Conservation (phyloP, 2,888 invertebrate genomes). For the Diadromus collaris region DNA sequence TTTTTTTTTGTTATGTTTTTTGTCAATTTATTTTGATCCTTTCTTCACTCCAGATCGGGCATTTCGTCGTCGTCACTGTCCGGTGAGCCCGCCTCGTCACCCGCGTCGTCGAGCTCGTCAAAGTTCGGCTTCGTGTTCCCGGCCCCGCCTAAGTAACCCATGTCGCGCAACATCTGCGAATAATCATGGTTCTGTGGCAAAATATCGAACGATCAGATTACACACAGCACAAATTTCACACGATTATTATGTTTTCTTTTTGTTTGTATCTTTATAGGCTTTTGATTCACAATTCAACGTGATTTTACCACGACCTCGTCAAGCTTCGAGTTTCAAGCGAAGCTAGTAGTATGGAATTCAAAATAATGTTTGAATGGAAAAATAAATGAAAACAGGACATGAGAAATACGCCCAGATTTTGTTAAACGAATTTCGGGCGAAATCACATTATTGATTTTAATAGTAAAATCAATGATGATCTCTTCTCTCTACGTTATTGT, state of each 20-base stretch:
- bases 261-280: neutral
- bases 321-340: neutral
- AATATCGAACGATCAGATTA: constrained; percentile 31
- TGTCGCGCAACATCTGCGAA: constrained; percentile 86
- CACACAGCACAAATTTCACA: constrained; percentile 7
- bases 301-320: neutral
- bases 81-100: constrained; percentile 84
- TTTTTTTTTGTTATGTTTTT: constrained; percentile 20
- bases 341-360: too few species aligned
- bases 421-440: neutral
- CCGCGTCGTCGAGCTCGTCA: constrained; percentile 86
- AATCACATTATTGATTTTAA: neutral
- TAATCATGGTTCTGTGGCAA: constrained; percentile 31
- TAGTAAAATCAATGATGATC: too few species aligned
- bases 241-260: constrained; percentile 7
- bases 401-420: neutral
- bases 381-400: too few species aligned
- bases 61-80: constrained; percentile 87
- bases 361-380: too few species aligned
- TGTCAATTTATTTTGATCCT: constrained; percentile 28
- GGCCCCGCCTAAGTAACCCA: constrained; percentile 84
- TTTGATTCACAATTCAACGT: neutral
- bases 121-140: constrained; percentile 86
- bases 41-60: constrained; percentile 86
- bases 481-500: too few species aligned